These are phyloP conservation scores for Ethmia dodecea DNA, from an alignment of 2,888 invertebrate genomes.

Conservation along the genomic window DNA sequence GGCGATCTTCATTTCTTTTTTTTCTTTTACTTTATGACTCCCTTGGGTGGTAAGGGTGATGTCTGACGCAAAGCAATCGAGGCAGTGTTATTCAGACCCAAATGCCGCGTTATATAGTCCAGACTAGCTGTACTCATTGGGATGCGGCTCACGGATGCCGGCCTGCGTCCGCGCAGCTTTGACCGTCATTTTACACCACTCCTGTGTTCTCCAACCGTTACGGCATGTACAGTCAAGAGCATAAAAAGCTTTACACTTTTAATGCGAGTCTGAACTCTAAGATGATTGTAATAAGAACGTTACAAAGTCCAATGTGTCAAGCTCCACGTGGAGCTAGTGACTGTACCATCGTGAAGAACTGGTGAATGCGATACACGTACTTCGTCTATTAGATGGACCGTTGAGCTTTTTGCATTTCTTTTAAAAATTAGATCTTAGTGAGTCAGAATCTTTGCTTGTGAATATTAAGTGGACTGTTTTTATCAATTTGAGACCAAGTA, in stretches of 20 bases:
- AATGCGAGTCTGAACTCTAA: too few relatives aligned
- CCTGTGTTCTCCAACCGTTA: conserved; percentile 60
- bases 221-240: too few relatives aligned
- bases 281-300: too few relatives aligned
- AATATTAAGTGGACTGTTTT: conserved; percentile 1
- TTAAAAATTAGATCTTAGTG: conserved; percentile 21
- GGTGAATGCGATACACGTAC: conserved; percentile 51
- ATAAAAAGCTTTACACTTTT: too few relatives aligned
- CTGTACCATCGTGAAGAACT: conserved; percentile 43
- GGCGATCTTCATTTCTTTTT: conserved; percentile 41
- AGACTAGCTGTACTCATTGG: conserved; percentile 55
- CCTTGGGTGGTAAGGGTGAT: conserved; percentile 42
- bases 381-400: conserved; percentile 34
- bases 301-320: too few relatives aligned
- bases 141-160: conserved; percentile 49
- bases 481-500: background rate
- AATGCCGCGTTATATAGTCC: conserved; percentile 59
- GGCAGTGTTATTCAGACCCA: conserved; percentile 40
- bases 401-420: conserved; percentile 40
- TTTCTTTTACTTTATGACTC: conserved; percentile 26
- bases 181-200: conserved; percentile 50
- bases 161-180: conserved; percentile 43
- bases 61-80: conserved; percentile 37
- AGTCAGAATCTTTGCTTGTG: conserved; percentile 9
- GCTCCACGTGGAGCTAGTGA: too few relatives aligned